Evolutionary conservation across 2,797 vertebrate genomes (phyloP).

Genomic region (Bucorvus abyssinicus): DNA sequence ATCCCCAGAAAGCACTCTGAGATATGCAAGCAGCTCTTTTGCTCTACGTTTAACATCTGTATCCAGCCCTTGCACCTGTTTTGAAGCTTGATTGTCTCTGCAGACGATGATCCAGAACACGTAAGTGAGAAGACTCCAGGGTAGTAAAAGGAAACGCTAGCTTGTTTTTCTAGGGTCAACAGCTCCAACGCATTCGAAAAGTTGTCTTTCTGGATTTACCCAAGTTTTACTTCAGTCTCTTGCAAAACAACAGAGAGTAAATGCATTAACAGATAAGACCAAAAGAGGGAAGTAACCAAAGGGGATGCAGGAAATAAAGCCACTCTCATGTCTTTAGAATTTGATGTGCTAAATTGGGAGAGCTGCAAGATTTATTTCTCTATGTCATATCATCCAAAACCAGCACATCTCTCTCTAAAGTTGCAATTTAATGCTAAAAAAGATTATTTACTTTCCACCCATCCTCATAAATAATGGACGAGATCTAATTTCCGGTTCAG

Average conservation of each 20-base stretch:
- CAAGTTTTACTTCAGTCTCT: neutral
- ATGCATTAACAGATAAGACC: neutral
- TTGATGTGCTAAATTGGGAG: neutral
- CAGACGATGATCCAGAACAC: neutral
- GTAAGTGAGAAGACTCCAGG: neutral
- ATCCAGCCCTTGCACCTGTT: neutral
- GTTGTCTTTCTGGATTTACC: neutral
- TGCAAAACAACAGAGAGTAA: neutral
- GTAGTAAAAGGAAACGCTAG: neutral
- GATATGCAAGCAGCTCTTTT: neutral
- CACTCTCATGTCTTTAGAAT: neutral
- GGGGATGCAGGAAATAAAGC: neutral
- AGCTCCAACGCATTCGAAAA: neutral
- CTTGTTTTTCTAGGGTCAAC: neutral
- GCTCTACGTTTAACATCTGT: neutral
- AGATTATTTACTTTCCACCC: too few species aligned
- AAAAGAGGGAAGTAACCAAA: neutral
- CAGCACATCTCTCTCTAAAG: neutral
- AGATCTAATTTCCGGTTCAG: neutral
- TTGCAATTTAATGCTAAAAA: neutral
- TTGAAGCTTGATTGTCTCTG: neutral
- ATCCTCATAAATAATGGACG: neutral
- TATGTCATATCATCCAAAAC: neutral
- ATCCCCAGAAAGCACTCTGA: neutral
- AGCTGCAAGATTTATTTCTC: slow-evolving; percentile 6